Evolutionary conservation across 2,888 invertebrate species (phyloP), one percentile per base, ranked within the genome.

Genomic region (Sarcophaga rosellei): DNA sequence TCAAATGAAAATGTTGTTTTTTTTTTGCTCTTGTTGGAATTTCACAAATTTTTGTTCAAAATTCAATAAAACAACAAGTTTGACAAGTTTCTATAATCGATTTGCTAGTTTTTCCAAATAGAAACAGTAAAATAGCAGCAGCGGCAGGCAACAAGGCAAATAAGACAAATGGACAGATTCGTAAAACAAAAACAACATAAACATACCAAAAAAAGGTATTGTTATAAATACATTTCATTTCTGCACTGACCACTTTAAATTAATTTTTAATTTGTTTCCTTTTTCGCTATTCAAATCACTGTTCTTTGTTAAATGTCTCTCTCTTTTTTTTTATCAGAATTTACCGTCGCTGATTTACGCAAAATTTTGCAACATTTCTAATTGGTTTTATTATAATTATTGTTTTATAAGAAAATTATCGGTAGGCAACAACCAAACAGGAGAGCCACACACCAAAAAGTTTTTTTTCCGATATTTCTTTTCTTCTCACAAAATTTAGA

Each of bases 241-340:
- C 84, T 86, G 84, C 77, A 86, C 81, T 86, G 86, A 84, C 84
- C 86, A 84, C 75, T 78, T 47, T 53, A 53, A n/a, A 80, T 75
- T 68, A 62, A 74, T 75, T 70, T 70, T 81, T 79, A 12, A 44
- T 25, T 44, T 65, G 44, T 25, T 65, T 57, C 44, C 15, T 61
- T 82, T 21, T 53, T 35, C 35, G 35, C 35, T 35, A 35, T 74
- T 63, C 63, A 17, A 57, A 75, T 35, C 59, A 70, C 57, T 45
- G 47, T 69, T 69, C 23, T 21, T 23, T 63, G 4, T 70, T 63
- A 44, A 45, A 35, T 35, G 6, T 35, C 8, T 57, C 23, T 69
- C 21, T 63, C 69, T 61, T n/a, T 68, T 57, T 63, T 83, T 69
- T 66, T 35, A 35, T 69, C 21, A 25, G 21, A n/a, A 10, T 70